Conservation (phyloP, 2,888 invertebrate species). For the Oxyteleia sp. region DNA sequence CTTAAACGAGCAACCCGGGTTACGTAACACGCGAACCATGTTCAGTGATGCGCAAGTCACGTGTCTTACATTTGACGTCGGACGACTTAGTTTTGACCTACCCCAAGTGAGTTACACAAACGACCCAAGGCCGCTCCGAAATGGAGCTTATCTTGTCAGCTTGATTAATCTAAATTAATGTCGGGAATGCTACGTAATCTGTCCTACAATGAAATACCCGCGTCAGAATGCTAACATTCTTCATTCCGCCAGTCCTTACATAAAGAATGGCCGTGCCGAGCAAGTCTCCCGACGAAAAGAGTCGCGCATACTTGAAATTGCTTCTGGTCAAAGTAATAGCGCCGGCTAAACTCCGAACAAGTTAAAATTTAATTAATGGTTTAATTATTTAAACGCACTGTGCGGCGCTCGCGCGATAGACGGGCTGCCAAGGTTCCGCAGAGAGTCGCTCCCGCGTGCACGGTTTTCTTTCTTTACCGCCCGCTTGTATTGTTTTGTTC, state of each 20-base stretch:
- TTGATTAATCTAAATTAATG: slow-evolving; percentile 73
- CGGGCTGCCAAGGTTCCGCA: background rate
- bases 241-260: slow-evolving; percentile 12
- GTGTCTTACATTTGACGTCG: slow-evolving; percentile 49
- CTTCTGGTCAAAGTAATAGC: slow-evolving; percentile 32
- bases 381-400: slow-evolving; percentile 37
- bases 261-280: slow-evolving; percentile 20
- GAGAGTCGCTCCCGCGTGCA: background rate
- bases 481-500: slow-evolving; percentile 28
- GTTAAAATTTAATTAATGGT: slow-evolving; percentile 49
- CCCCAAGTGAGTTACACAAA: slow-evolving; percentile 37
- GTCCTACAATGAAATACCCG: slow-evolving; percentile 50
- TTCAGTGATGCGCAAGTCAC: slow-evolving; percentile 38
- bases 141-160: slow-evolving; percentile 58
- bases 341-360: slow-evolving; percentile 8
- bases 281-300: slow-evolving; percentile 13
- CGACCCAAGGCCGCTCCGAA: slow-evolving; percentile 49
- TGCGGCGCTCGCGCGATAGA: background rate
- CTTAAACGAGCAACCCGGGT: no score
- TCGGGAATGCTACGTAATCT: slow-evolving; percentile 35
- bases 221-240: slow-evolving; percentile 38
- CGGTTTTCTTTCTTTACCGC: slow-evolving; percentile 10
- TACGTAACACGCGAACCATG: background rate
- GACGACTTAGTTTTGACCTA: slow-evolving; percentile 50
- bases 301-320: slow-evolving; percentile 15